Percentiles rank a stretch among this genome's conserved stretches.
Conservation (phyloP, 2,113 vertebrate genomes). For the Boulengeromyrus knoepffleri region DNA sequence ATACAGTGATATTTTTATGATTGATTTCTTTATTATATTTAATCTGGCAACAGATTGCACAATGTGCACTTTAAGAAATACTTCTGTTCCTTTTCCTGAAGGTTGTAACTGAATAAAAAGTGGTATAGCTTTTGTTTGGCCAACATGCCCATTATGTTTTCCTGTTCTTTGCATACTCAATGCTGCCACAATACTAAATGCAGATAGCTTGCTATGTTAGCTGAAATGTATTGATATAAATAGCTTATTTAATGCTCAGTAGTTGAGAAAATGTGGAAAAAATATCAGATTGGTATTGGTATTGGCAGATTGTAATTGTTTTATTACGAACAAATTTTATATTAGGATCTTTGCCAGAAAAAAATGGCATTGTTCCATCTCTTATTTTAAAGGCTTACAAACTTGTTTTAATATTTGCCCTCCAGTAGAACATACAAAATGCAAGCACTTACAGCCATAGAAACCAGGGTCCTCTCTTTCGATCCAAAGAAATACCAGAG, state of each 20-base stretch:
- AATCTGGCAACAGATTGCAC: too few species aligned
- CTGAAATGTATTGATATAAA: not conserved
- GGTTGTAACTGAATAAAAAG: too few species aligned
- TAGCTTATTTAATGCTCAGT: not conserved
- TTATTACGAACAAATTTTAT: too few species aligned
- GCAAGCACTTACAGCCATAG: not conserved
- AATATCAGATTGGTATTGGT: not conserved
- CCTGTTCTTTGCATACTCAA: too few species aligned
- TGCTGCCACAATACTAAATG: not conserved
- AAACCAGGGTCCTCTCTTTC: not conserved
- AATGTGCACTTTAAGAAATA: too few species aligned
- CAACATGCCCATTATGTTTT: too few species aligned
- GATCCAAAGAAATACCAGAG: not conserved
- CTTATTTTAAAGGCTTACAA: too few species aligned
- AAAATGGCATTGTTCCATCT: not conserved
- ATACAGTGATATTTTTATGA: too few species aligned
- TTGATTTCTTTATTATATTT: too few species aligned
- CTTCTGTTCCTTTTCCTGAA: too few species aligned
- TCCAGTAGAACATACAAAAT: not conserved
- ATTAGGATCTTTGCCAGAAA: too few species aligned
- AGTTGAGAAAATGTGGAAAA: not conserved
- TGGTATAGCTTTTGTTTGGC: too few species aligned
- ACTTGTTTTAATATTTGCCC: not conserved
- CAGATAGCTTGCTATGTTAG: not conserved
- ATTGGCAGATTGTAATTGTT: not conserved